Base-by-base conservation (phyloP, 1,140 invertebrate genomes). In the Cydia splendana region DNA sequence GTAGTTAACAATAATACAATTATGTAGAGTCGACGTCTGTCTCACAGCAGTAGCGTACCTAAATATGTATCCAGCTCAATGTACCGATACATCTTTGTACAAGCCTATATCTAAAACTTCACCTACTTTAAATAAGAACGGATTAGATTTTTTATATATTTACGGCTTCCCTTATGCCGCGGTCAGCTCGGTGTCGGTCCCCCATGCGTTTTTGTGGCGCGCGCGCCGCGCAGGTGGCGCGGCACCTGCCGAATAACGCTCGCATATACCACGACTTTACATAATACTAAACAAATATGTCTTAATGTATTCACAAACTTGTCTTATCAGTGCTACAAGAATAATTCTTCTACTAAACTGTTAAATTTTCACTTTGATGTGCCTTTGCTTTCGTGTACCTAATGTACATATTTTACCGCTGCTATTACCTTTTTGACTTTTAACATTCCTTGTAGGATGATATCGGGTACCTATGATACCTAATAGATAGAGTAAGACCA, bases 171-270 rank as follows among this genome's bases (percentile, higher is more conserved):
- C 67, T 71, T 45, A 71, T 71, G 67, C 34, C 67, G 30, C 28
- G 28, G 65, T 69, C 65, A 38, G 65, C 4, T 69, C 65, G 30
- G 57, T 42, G 38, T 2, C 57, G 30, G 28, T 30, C 65, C 65
- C 65, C 65, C 65, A 69, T 69, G 30, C 65, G 71, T 74, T 73
- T 71, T 74, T 48, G 71, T 20, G 45, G 48, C 57, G 57, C 57
- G 57, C 57, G 57, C 18, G 57, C 53, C 87, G 89, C 89, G 91
- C 91, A 91, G 89, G 90, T 91, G 91, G 75, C 82, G 69, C 71
- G 65, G 79, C 91, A 92, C 90, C 90, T 91, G 91, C 89, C 84
- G 77, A 80, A 75, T 77, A 76, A 78, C 81, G 77, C 76, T 81
- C 38, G 82, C 86, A 88, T 88, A 89, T 74, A 79, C 80, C 85